Base-by-base conservation (phyloP, 30 jellyfish, hydroid and myxozoan genomes). In the Catostylus mosaicus region DNA sequence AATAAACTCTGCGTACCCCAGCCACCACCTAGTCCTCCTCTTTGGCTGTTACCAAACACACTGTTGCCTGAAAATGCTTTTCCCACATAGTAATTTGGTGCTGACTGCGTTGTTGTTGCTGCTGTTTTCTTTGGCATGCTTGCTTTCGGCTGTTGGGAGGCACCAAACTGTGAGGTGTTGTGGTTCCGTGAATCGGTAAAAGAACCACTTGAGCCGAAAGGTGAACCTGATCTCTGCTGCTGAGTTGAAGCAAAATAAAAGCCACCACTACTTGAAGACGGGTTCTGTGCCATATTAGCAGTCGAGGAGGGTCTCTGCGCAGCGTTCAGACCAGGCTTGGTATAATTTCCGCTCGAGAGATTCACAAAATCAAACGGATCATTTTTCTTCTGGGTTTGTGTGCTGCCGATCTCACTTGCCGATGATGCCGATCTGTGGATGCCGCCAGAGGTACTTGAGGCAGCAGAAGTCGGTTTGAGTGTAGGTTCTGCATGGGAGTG, bases 301-400 rank as follows among this genome's bases (percentile, higher is more conserved):
- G 29, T 19, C 51, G 73, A 37, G 14, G 73, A 5, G 36, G 33
- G 27, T 54, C 37, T 38, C 24, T 48, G 26, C 34, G 85, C 34
- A 7, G 65, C 30, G 0, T n/a, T n/a, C n/a, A 63, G 31, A 50
- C 64, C 26, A 19, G 38, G 56, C 0, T 18, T 45, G 48, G 46
- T 33, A 47, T 23, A 38, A 1, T 30, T 43, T 38, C 70, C 79
- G 30, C 68, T 33, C 7, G 93, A 54, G 26, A 91, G 63, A 54
- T 85, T 85, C 19, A 75, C 96, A 27, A 91, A 75, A 14, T 73
- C 98, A 62, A 91, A 91, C n/a, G 98, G 96, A 54, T 91, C 98
- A 16, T 12, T 30, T 70, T 62, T 71, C 0, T 20, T 29, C n/a
- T 59, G 67, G 62, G 5, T 40, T 26, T 52, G 67, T 0, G 61